Percentiles rank a stretch among this genome's conserved stretches.
Evolutionary conservation across 2,888 invertebrate species (phyloP).

Genomic region (Drosophila incognita): DNA sequence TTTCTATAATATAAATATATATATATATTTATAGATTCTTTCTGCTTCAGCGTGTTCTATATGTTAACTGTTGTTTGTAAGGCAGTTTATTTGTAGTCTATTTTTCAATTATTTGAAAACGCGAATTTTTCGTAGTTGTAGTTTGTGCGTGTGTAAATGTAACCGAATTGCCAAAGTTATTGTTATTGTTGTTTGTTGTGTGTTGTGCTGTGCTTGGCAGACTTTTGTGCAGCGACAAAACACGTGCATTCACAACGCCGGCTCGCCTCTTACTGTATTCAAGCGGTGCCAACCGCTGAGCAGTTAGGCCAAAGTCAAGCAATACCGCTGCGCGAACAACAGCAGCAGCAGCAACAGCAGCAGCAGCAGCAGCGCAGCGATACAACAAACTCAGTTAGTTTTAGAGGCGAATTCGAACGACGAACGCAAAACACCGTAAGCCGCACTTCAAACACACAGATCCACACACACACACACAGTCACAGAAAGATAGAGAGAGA

Average conservation of each 20-base stretch:
- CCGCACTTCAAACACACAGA: slow-evolving; percentile 46
- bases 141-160: slow-evolving; percentile 25
- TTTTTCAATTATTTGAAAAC: slow-evolving; percentile 7
- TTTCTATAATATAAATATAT: slow-evolving; percentile 11
- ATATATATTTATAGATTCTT: slow-evolving; percentile 20
- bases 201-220: slow-evolving; percentile 26
- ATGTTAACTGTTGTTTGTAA: slow-evolving; percentile 17
- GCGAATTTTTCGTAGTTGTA: slow-evolving; percentile 29
- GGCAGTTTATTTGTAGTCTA: slow-evolving; percentile 43
- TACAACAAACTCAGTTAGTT: slow-evolving; percentile 75
- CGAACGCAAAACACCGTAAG: slow-evolving; percentile 79
- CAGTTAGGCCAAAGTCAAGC: slow-evolving; percentile 83
- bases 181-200: slow-evolving; percentile 15
- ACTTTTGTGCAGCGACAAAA: slow-evolving; percentile 73
- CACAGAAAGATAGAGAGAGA: slow-evolving; percentile 5
- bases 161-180: slow-evolving; percentile 22
- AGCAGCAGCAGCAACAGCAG: slow-evolving; percentile 6
- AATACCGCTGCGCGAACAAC: slow-evolving; percentile 37
- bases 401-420: slow-evolving; percentile 63
- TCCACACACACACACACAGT: not conserved
- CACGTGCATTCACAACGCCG: slow-evolving; percentile 85
- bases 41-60: slow-evolving; percentile 11
- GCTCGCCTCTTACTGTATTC: slow-evolving; percentile 85
- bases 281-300: slow-evolving; percentile 82
- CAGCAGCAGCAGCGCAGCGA: slow-evolving; percentile 20